Percentiles rank a stretch among this genome's conserved stretches.
Evolutionary conservation across 2,113 vertebrate species (phyloP).

Genomic region (Nipponia nippon): DNA sequence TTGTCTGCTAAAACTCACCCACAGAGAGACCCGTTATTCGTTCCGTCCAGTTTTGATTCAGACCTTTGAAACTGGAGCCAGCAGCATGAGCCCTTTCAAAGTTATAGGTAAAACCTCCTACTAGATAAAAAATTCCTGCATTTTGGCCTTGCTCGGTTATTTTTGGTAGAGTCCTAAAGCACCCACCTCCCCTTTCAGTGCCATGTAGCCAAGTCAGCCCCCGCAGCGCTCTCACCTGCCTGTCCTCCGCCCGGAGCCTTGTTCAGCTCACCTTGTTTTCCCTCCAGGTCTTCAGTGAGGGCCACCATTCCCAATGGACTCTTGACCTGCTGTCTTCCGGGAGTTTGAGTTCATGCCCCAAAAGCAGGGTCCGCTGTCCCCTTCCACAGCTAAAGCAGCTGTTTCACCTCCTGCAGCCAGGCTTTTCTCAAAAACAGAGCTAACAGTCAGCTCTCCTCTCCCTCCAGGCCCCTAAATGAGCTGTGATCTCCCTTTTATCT

Average conservation of each 20-base stretch:
- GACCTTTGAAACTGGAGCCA: not conserved
- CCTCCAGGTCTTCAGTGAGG: not conserved
- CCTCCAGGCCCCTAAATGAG: not conserved
- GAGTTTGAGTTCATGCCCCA: accelerated
- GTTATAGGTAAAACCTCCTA: not conserved
- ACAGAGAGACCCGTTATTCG: accelerated
- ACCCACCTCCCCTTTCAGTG: not conserved
- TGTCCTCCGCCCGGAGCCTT: not conserved
- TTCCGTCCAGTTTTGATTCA: not conserved
- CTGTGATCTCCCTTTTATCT: not conserved
- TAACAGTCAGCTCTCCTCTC: not conserved
- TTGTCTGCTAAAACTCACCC: not conserved
- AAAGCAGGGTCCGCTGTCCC: not conserved
- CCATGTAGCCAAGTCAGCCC: not conserved
- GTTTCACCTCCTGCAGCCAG: not conserved
- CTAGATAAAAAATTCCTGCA: not conserved
- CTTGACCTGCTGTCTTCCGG: not conserved
- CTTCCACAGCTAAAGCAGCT: accelerated
- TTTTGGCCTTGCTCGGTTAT: not conserved
- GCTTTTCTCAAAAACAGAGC: not conserved
- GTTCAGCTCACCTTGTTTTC: not conserved
- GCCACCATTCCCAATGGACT: accelerated
- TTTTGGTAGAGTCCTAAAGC: not conserved
- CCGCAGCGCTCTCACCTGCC: not conserved
- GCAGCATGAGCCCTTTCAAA: not conserved